Evolutionary conservation across 2,888 invertebrate species (phyloP).

Genomic region (Latrodectus elegans): DNA sequence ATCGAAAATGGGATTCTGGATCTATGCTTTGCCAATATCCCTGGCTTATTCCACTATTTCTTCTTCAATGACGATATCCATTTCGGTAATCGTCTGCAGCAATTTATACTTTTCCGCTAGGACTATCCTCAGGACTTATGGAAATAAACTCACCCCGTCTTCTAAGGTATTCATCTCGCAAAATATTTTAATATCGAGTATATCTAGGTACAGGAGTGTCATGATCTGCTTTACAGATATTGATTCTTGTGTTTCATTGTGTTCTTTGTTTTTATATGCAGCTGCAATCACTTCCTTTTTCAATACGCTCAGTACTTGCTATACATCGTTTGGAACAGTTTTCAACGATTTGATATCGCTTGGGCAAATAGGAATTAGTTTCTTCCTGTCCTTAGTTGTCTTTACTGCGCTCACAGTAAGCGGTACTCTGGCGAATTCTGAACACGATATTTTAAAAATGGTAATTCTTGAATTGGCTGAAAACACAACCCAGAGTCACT

Average conservation of each 20-base stretch:
- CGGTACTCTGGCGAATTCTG: conserved; percentile 4
- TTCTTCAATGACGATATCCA: conserved; percentile 2
- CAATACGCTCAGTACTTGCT: conserved; percentile 6
- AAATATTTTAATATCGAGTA: not conserved
- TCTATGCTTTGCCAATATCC: not conserved
- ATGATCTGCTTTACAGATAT: conserved; percentile 12
- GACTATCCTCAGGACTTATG: not conserved
- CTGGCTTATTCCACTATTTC: not conserved
- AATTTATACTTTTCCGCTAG: conserved; percentile 12
- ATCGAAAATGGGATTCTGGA: not conserved
- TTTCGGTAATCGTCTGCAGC: conserved; percentile 19
- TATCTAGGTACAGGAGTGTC: conserved; percentile 25
- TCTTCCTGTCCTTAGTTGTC: conserved; percentile 23
- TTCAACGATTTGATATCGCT: not conserved
- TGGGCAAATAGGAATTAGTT: conserved; percentile 2
- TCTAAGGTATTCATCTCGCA: not conserved
- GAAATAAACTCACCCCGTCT: not conserved
- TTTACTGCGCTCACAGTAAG: conserved; percentile 15
- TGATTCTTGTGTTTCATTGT: conserved; percentile 6
- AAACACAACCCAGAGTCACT: not conserved
- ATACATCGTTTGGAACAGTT: not conserved
- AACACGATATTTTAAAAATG: conserved; percentile 12
- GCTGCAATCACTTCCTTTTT: conserved; percentile 35
- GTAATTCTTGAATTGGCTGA: conserved; percentile 12
- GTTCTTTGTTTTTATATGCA: conserved; percentile 27